Conservation (phyloP, 2,888 invertebrate genomes). For the Tetheella fluctuosa region DNA sequence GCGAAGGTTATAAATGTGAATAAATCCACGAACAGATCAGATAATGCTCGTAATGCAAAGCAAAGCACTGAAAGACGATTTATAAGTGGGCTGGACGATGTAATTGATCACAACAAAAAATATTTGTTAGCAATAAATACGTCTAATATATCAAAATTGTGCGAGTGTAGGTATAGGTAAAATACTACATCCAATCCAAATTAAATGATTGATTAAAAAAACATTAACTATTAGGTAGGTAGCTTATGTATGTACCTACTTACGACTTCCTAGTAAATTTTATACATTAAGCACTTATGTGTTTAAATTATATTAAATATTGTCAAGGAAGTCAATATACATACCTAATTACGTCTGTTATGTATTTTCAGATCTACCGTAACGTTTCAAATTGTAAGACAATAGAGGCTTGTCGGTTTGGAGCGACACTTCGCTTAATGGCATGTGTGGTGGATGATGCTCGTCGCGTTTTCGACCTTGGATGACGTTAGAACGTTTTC, state of each 20-base stretch:
- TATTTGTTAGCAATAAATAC: too few relatives aligned
- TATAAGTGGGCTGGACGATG: slow-evolving; percentile 67
- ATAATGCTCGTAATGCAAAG: slow-evolving; percentile 56
- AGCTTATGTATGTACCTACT: too few relatives aligned
- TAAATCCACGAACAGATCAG: slow-evolving; percentile 58
- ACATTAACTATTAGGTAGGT: too few relatives aligned
- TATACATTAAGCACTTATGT: neutral
- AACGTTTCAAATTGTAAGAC: slow-evolving; percentile 66
- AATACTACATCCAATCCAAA: too few relatives aligned
- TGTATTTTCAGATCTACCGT: slow-evolving; percentile 45
- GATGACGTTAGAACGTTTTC: slow-evolving; percentile 78
- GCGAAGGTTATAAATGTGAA: slow-evolving; percentile 60
- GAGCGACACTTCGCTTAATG: slow-evolving; percentile 48
- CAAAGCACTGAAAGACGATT: slow-evolving; percentile 45
- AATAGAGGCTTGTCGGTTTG: slow-evolving; percentile 54
- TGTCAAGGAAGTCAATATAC: slow-evolving; percentile 23
- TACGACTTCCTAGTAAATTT: neutral
- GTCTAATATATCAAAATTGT: too few relatives aligned
- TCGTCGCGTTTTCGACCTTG: slow-evolving; percentile 72
- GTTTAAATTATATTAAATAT: slow-evolving; percentile 7
- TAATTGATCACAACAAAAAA: slow-evolving; percentile 63
- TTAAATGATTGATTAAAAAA: too few relatives aligned
- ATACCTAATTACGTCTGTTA: slow-evolving; percentile 18
- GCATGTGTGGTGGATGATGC: slow-evolving; percentile 60
- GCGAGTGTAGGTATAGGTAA: too few relatives aligned